Base-by-base conservation (phyloP, 2,888 invertebrate genomes). In the Sympetrum striolatum region DNA sequence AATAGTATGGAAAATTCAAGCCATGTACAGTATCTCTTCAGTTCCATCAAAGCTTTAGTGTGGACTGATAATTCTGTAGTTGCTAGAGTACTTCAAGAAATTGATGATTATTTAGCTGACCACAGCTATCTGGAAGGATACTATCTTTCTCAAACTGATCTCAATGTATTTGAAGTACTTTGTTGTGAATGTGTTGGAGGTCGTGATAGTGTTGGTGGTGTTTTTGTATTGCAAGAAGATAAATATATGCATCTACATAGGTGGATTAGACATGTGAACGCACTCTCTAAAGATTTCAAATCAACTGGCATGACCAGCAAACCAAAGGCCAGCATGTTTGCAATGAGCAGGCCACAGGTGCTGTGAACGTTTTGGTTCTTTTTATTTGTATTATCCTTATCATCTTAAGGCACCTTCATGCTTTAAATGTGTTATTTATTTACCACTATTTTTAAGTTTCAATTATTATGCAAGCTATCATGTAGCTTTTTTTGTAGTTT, bases 51-150 rank as follows among this genome's bases (percentile, higher is more conserved):
- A 39, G 44, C 81, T 82, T n/a, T 90, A 60, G 64, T 64, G 37
- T 80, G 90, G 90, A 90, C 80, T 90, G 90, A 80, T 79, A 37
- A 44, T 79, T 80, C 3, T 53, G 79, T 90, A 53, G 90, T 80
- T 79, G 39, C 39, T 80, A 79, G 53, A 80, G 80, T 79, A n/a
- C 90, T 90, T 31, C 35, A 86, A 73, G 93, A 93, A 22, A 92
- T 94, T 90, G 92, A 94, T 92, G 93, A 92, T 91, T 94, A 94
- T 92, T 93, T 94, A 81, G 93, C 92, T 22, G 93, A 94, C 91
- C 93, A 93, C 92, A 93, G 94, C 39, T 94, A 94, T 91, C 91
- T 94, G 25, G 93, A 93, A 90, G 94, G 94, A 82, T 94, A 93
- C 91, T 93, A 92, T 80, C 93, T 94, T 58, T 94, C 94, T 1